phyloP scores from a whole-genome alignment of 2,797 vertebrate species.

The Danio kyathit region DNA sequence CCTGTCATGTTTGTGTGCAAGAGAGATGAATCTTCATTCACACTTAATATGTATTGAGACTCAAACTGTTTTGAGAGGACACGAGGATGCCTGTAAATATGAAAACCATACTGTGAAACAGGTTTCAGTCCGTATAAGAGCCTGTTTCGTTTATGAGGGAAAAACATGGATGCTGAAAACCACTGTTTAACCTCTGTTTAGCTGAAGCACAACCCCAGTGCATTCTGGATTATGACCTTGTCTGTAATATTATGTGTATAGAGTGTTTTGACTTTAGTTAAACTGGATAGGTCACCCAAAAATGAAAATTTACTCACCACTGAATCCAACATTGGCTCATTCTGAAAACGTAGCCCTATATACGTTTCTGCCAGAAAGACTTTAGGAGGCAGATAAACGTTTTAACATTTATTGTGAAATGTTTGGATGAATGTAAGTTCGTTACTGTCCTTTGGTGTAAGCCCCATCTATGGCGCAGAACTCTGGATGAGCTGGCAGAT shows the following conservation, averaged over 20 bases:
- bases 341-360: no score
- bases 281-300: background rate
- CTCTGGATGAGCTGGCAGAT: no score
- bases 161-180: conserved; percentile 34
- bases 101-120: conserved; percentile 36
- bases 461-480: no score
- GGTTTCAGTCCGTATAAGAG: conserved; percentile 31
- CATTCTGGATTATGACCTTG: conserved; percentile 34
- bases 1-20: conserved; percentile 25
- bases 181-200: conserved; percentile 46
- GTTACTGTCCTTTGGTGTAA: no score
- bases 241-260: conserved; percentile 45
- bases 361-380: no score
- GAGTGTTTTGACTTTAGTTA: conserved; percentile 25
- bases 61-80: conserved; percentile 25
- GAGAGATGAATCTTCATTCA: conserved; percentile 27
- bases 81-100: conserved; percentile 56
- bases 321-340: no score
- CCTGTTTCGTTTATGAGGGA: conserved; percentile 36
- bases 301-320: background rate
- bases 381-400: no score
- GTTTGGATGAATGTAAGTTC: no score
- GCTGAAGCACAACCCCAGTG: conserved; percentile 48
- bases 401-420: no score
- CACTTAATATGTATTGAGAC: conserved; percentile 41